phyloP scores from a whole-genome alignment of 37 sponge, comb jelly and placozoan genomes.

The Spongia lamella region DNA sequence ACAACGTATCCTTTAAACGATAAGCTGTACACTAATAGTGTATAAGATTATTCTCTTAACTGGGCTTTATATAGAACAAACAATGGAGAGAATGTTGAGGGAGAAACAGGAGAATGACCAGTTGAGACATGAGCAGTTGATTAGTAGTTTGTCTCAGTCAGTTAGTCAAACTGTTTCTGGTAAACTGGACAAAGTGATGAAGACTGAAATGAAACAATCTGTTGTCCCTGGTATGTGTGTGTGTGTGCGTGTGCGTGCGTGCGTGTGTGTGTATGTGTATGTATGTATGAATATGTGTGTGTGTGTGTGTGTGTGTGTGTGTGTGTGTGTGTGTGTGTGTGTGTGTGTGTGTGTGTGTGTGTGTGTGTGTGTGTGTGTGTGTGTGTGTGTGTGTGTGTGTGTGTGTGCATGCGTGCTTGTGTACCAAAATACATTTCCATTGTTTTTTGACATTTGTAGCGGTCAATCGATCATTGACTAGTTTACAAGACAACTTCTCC shows the following conservation, averaged over 20 bases:
- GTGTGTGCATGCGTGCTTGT: too few relatives aligned
- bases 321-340: conserved; percentile 5
- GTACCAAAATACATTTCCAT: too few relatives aligned
- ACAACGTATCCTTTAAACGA: too few relatives aligned
- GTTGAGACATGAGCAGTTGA: conserved; percentile 61
- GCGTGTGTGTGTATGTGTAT: conserved; percentile 17
- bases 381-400: neutral
- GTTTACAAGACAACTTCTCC: conserved; percentile 19
- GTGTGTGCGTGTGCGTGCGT: conserved; percentile 11
- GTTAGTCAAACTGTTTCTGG: conserved; percentile 44
- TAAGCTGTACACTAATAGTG: too few relatives aligned
- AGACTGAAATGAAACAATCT: conserved; percentile 69
- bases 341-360: neutral
- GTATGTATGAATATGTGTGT: conserved; percentile 1
- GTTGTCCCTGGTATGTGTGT: conserved; percentile 64
- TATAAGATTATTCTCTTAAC: too few relatives aligned
- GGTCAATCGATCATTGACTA: conserved; percentile 22
- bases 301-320: conserved; percentile 29
- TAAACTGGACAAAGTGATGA: conserved; percentile 78
- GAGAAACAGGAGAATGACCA: conserved; percentile 50
- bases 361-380: conserved; percentile 7
- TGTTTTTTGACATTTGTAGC: conserved; percentile 16
- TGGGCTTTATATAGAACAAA: conserved; percentile 39
- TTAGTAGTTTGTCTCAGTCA: conserved; percentile 40
- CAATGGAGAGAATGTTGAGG: conserved; percentile 32